phyloP scores from a whole-genome alignment of 2,797 vertebrate species.

The Sebastes variabilis region DNA sequence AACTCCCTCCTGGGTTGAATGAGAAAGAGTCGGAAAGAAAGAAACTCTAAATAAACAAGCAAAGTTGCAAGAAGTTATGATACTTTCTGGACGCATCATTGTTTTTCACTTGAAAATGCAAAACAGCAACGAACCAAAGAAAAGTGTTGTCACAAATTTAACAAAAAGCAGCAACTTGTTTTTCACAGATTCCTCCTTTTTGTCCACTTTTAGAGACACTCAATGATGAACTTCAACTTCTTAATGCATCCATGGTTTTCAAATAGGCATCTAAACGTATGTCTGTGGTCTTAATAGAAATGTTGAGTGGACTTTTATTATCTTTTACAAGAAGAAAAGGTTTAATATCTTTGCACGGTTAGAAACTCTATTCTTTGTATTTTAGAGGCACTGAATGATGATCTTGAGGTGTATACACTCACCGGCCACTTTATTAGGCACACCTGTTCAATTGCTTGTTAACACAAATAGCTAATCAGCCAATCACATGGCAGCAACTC shows the following conservation, averaged over 20 bases:
- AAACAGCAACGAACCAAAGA: too few species aligned
- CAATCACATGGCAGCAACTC: too few species aligned
- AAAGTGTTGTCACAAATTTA: not conserved
- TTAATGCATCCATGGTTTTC: too few species aligned
- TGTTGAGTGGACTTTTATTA: not conserved
- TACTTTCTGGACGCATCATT: not conserved
- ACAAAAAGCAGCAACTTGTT: not conserved
- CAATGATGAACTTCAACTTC: not conserved
- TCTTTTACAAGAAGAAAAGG: not conserved
- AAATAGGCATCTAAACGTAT: too few species aligned
- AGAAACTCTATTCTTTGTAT: not conserved
- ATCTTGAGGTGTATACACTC: too few species aligned
- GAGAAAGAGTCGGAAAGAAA: constrained; percentile 12
- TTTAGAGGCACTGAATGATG: not conserved
- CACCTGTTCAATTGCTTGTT: too few species aligned
- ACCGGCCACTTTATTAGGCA: too few species aligned
- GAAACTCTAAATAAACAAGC: constrained; percentile 55
- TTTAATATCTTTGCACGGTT: not conserved
- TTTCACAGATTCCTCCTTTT: not conserved
- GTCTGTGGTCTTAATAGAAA: not conserved
- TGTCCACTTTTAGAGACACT: not conserved
- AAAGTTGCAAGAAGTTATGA: constrained; percentile 13
- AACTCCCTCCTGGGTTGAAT: constrained; percentile 58
- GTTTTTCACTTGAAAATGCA: not conserved
- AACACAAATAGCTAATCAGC: too few species aligned